These are phyloP conservation scores for Atlantisia rogersi DNA, from an alignment of 2,113 vertebrate species.

Conservation along the genomic window DNA sequence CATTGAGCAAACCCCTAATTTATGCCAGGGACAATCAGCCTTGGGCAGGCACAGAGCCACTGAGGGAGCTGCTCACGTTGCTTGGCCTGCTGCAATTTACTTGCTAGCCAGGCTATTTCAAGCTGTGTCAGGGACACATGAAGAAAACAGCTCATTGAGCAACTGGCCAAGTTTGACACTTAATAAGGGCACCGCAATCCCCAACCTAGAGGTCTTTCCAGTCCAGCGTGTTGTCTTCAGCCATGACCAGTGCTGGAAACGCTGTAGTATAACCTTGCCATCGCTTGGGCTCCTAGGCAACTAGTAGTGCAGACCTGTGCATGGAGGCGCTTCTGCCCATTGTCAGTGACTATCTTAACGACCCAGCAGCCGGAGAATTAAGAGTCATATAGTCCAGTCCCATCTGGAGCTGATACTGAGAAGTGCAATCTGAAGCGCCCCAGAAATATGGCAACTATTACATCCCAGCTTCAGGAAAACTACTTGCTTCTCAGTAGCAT, in stretches of 20 bases:
- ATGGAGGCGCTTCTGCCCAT: background rate
- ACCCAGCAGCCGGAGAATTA: background rate
- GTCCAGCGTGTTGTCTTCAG: background rate
- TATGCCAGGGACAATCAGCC: background rate
- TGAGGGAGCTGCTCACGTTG: background rate
- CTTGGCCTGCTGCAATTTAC: accelerated
- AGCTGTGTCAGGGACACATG: background rate
- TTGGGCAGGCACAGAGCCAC: background rate
- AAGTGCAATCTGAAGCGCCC: background rate
- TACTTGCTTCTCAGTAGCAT: background rate
- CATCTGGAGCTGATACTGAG: background rate
- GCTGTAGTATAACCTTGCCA: background rate
- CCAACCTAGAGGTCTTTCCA: background rate
- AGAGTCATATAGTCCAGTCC: background rate
- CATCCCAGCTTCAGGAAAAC: background rate
- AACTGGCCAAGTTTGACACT: background rate
- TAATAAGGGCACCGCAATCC: background rate
- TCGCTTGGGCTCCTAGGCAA: background rate
- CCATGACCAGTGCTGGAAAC: background rate
- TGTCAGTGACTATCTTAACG: background rate
- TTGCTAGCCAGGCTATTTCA: background rate
- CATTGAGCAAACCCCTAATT: background rate
- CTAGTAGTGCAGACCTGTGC: background rate
- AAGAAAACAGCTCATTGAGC: background rate
- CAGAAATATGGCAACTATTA: background rate